Base-by-base conservation (phyloP, 2,888 invertebrate genomes). In the Drosophila meridiana region DNA sequence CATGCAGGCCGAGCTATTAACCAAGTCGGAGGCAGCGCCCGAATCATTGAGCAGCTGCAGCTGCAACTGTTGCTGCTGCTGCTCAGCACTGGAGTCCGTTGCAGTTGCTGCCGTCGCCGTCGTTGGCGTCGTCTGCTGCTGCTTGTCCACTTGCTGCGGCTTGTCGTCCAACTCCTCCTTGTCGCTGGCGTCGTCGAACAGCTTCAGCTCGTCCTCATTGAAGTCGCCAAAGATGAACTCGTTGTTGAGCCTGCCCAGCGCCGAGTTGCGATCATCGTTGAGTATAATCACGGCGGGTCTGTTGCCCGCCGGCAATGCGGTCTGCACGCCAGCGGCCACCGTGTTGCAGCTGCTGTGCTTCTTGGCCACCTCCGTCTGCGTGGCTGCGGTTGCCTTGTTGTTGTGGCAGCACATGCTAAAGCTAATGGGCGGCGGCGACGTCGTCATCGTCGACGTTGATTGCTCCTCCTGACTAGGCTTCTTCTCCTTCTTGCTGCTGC, bases 201-300 rank as follows among this genome's bases (percentile, higher is more conserved):
- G 82, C 68, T 91, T 92, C 38, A 93, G 70, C 68, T 93, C 93
- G 38, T 93, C 93, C 79, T 93, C 93, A 73, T 93, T 93, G 47
- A 93, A 93, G 69, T 93, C 93, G 7, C 93, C 93, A 76, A 97
- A 97, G 43, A 96, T 97, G 68, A 97, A 95, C 87, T 95, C 96
- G 90, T 95, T 94, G 93, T 96, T 95, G 78, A 94, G 94, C 78
- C 94, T 94, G 63, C 82, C 76, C 64, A 76, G 69, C 71, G 78
- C 76, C 60, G 79, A 76, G 58, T 83, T 76, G 36, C 89, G 87
- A 84, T 93, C 91, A 89, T 96, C 95, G 92, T 96, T 95, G 78
- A 96, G 93, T 90, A 97, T 95, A 73, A 96, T 95, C 73, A 97
- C 97, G 61, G 97, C 95, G 64, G 97, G 96, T 38, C 92, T 85